Evolutionary conservation across 2,797 vertebrate genomes (phyloP), one percentile per base, ranked within the genome.

Genomic region (Acipenser transmontanus): DNA sequence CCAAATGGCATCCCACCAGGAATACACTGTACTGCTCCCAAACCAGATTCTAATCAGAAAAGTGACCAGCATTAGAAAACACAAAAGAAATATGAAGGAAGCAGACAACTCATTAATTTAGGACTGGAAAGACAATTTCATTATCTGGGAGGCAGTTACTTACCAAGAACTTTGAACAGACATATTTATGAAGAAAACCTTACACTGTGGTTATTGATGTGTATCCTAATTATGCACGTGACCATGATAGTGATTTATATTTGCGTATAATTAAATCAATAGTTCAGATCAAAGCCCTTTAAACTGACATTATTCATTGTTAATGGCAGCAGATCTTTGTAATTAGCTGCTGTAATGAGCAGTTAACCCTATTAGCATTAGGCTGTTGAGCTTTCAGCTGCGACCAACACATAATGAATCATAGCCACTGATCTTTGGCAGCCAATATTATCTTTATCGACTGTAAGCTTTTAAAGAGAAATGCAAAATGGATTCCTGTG

Each of bases 301-400:
- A 61, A 20, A 47, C 60, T 61, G 60, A 47, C 60, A 61, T 34
- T 61, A 47, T 61, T 61, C 17, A 61, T 61, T 34, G 60, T 61
- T 61, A 17, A 61, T 61, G 60, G 60, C 20, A 61, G 60, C 4
- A 61, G 60, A 13, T 61, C 60, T 61, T 47, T 61, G 17, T 17
- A 61, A 47, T 61, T 61, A 61, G 60, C 60, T 34, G n/a, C 17
- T 61, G 17, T 61, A 17, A 47, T 20, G 17, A 61, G 60, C 60
- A 61, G 60, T 61, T 61, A 61, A 61, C 60, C 17, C 47, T 61
- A 34, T 61, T 61, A 61, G 17, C 17, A 61, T 61, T 57, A 47
- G 60, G 7, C 60, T 10, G 60, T 20, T 47, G 17, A 47, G 2
- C 60, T 14, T 34, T 47, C 60, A 34, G 17, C 12, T n/a, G 8